A percentile compares a stretch with the other conserved stretches of the same genome.
Evolutionary conservation across 2,113 vertebrate species (phyloP).

Genomic region (Brachypteracias leptosomus): DNA sequence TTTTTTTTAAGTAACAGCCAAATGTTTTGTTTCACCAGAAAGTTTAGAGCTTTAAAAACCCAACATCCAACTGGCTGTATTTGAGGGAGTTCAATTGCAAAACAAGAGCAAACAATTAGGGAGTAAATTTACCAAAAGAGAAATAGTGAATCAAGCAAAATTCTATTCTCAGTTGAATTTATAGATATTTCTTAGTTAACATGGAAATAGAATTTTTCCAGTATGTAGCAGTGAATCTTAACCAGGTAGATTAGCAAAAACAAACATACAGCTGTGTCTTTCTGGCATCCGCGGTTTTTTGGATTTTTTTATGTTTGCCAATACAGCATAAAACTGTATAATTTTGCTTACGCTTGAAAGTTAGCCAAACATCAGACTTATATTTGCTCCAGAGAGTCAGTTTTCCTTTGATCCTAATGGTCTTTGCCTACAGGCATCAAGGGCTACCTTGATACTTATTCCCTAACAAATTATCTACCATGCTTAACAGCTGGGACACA

Average conservation of each 20-base stretch:
- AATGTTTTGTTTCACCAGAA: not conserved
- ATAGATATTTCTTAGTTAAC: not conserved
- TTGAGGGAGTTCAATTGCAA: not conserved
- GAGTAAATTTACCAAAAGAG: not conserved
- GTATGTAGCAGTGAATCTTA: not conserved
- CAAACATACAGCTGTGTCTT: not conserved
- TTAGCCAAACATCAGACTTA: not conserved
- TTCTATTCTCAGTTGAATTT: not conserved
- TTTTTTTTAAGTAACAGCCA: not conserved
- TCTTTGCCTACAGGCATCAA: not conserved
- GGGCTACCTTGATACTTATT: not conserved
- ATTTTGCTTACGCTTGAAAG: constrained; percentile 1
- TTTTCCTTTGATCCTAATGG: not conserved
- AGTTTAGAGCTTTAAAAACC: not conserved
- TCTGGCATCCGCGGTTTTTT: not conserved
- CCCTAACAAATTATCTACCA: not conserved
- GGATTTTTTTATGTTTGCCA: not conserved
- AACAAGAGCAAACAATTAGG: not conserved
- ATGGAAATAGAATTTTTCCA: not conserved
- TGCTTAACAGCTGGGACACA: not conserved
- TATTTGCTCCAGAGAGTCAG: not conserved
- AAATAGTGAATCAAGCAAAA: not conserved
- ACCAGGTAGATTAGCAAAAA: not conserved
- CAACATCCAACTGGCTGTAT: not conserved
- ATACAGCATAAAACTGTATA: not conserved